Evolutionary conservation across 2,888 invertebrate genomes (phyloP).

Genomic region (Chymomyza procnemis): DNA sequence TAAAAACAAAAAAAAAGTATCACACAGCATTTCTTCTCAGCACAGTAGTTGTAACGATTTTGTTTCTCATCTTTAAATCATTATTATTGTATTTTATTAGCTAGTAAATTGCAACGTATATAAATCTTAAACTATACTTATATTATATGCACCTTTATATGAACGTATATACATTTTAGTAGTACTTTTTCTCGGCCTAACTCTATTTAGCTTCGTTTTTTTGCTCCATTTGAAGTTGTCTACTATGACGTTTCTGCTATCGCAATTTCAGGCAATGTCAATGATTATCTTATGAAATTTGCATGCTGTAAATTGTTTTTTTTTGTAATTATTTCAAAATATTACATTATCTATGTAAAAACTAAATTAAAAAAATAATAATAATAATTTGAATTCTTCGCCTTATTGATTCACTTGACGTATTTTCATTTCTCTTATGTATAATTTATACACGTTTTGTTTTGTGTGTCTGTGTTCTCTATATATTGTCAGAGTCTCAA

Average conservation of each 20-base stretch:
- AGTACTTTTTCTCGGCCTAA: neutral
- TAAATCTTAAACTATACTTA: conserved; percentile 39
- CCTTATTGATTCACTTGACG: conserved; percentile 50
- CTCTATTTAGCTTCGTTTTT: neutral
- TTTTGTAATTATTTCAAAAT: no score
- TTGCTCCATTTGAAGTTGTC: neutral
- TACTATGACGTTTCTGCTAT: neutral
- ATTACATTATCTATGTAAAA: neutral
- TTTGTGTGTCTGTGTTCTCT: conserved; percentile 61
- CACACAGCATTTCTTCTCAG: no score
- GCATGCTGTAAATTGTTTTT: no score
- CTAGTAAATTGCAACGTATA: neutral
- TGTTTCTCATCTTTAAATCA: no score
- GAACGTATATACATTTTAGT: conserved; percentile 18
- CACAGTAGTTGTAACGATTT: no score
- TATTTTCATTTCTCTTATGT: conserved; percentile 57
- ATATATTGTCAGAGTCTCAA: conserved; percentile 70
- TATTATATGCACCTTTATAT: conserved; percentile 69
- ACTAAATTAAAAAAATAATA: conserved; percentile 6
- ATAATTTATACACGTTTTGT: conserved; percentile 65
- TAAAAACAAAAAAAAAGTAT: no score
- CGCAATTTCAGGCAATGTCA: conserved; percentile 40
- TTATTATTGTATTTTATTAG: no score
- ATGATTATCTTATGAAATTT: conserved; percentile 34
- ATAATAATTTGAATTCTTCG: conserved; percentile 25